Evolutionary conservation across 2,113 vertebrate genomes (phyloP).

Genomic region (Pipa parva): DNA sequence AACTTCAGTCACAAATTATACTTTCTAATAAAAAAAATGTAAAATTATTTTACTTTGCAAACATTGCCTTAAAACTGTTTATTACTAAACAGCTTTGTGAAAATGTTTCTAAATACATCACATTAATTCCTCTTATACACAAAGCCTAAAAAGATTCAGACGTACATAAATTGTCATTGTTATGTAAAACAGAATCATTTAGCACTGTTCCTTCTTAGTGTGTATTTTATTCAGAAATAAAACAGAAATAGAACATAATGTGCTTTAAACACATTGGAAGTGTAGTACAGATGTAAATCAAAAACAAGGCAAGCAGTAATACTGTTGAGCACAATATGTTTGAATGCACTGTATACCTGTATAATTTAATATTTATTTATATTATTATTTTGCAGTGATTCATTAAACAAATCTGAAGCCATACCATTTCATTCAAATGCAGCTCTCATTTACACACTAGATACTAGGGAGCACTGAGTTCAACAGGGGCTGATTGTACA

Average conservation of each 20-base stretch:
- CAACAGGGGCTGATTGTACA: no score
- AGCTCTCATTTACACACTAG: no score
- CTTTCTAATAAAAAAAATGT: no score
- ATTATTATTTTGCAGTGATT: no score
- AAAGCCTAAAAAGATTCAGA: background rate
- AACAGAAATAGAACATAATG: slow-evolving; percentile 26
- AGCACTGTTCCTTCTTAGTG: slow-evolving; percentile 4
- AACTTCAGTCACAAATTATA: no score
- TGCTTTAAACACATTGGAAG: slow-evolving; percentile 29
- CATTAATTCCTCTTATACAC: background rate
- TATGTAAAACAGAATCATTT: slow-evolving; percentile 18
- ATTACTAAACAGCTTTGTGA: background rate
- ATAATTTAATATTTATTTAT: slow-evolving; percentile 9
- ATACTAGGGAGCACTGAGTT: no score
- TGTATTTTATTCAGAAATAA: slow-evolving; percentile 35
- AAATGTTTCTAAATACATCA: background rate
- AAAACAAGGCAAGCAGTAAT: slow-evolving; percentile 7
- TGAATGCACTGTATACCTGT: background rate
- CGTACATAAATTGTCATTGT: background rate
- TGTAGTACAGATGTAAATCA: slow-evolving; percentile 31
- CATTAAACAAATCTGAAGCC: no score
- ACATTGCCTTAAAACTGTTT: background rate
- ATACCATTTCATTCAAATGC: no score
- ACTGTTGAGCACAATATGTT: slow-evolving; percentile 1
- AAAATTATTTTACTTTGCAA: background rate